Conservation (phyloP, 2,113 vertebrate genomes). For the Diadophis punctatus region DNA sequence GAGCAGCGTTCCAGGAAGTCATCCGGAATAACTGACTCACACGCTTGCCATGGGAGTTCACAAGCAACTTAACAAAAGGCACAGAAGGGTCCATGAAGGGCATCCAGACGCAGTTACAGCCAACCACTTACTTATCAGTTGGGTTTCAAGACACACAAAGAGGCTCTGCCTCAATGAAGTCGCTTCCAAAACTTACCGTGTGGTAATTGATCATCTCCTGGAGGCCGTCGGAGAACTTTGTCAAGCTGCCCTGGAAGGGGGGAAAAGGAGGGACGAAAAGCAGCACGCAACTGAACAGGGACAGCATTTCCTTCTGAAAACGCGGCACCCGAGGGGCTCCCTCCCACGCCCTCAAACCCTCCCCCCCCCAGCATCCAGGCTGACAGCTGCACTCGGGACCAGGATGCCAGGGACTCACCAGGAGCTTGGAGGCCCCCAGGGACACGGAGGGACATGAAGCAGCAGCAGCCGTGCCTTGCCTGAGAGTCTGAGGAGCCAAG, state of each 20-base stretch:
- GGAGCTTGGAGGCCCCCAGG: fast-evolving
- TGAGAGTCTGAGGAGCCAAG: background rate
- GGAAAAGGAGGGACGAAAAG: constrained; percentile 24
- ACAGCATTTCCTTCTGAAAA: background rate
- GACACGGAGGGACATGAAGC: background rate
- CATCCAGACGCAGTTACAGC: background rate
- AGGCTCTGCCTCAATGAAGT: background rate
- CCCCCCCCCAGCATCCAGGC: background rate
- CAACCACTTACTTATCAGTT: background rate
- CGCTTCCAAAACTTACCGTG: constrained; percentile 76
- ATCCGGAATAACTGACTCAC: background rate
- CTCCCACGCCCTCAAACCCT: fast-evolving
- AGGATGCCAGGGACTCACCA: background rate
- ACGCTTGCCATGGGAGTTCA: background rate
- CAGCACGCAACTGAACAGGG: background rate
- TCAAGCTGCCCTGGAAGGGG: constrained; percentile 80
- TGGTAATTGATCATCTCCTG: constrained; percentile 99
- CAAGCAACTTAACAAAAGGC: background rate
- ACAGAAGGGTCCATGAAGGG: background rate
- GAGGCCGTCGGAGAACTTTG: constrained; percentile 92
- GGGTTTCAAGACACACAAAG: background rate
- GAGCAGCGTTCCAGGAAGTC: background rate
- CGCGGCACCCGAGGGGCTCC: background rate
- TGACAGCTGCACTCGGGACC: background rate
- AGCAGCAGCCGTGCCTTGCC: background rate